A percentile compares a stretch with the other conserved stretches of the same genome.
These are phyloP conservation scores for Nanger granti DNA, from an alignment of 2,113 vertebrate genomes.

Conservation along the genomic window DNA sequence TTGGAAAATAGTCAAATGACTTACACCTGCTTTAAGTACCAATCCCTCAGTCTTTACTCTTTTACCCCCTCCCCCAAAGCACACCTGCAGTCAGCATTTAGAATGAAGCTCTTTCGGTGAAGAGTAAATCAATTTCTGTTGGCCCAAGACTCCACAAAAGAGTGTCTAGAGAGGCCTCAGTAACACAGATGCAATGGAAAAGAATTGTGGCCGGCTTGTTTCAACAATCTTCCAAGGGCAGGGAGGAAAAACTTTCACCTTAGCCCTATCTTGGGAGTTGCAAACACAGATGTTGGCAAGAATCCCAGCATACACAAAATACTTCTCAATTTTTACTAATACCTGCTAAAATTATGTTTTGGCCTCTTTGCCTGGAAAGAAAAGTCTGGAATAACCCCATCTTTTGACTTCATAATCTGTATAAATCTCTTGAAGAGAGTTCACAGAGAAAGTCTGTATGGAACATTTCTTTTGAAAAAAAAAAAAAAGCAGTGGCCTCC, in stretches of 20 bases:
- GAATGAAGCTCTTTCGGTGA: neutral
- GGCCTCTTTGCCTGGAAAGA: constrained; percentile 60
- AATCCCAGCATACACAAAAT: constrained; percentile 53
- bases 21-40: neutral
- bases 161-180: neutral
- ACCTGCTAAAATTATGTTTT: constrained; percentile 69
- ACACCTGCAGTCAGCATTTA: constrained; percentile 50
- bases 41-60: neutral
- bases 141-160: neutral
- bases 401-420: constrained; percentile 66
- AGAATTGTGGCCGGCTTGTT: constrained; percentile 12
- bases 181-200: constrained; percentile 29
- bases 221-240: neutral
- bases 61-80: neutral
- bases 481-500: neutral
- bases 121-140: constrained; percentile 35
- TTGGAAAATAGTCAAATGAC: neutral
- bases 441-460: constrained; percentile 38
- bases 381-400: constrained; percentile 57
- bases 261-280: constrained; percentile 40
- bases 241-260: constrained; percentile 54
- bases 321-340: constrained; percentile 67
- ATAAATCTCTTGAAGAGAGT: constrained; percentile 61
- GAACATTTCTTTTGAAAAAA: neutral
- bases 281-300: constrained; percentile 63